Evolutionary conservation across 2,888 invertebrate species (phyloP), one percentile per base, ranked within the genome.

Genomic region (Xanthia togata): DNA sequence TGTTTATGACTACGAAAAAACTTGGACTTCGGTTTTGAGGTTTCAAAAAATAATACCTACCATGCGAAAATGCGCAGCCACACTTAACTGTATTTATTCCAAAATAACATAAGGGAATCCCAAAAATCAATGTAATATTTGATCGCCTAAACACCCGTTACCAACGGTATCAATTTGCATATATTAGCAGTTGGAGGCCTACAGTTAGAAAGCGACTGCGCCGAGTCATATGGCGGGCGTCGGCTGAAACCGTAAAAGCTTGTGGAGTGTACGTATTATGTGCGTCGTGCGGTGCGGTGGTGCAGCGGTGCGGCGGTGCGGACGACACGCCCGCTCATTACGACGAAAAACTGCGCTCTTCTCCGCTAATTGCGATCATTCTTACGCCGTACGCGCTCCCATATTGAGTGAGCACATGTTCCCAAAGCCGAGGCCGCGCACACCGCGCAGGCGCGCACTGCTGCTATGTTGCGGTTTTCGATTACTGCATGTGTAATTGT

Each of bases 181-280:
- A 77, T 73, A 44, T 78, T 72, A 84, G 78, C 84, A 86, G 82
- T 85, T 88, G 84, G 83, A 76, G 78, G 80, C 82, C 86, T 87
- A 91, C 92, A 89, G 92, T 90, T 89, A 90, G 83, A 41, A 63
- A 63, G 81, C 70, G 85, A 78, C 71, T 79, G 77, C 65, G 50
- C 73, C 81, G 90, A 93, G 94, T 93, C 96, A 96, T 94, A 92
- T 96, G 96, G 95, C 91, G 91, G 91, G 92, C 93, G 92, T 89
- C 87, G 83, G 83, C 89, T 87, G 96, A 96, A 96, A 95, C 96
- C 96, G 94, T 95, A 96, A 94, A 96, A 96, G 96, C 93, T 94
- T 90, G 88, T 80, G 85, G 79, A 86, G 88, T 86, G 82, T 82
- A 86, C 87, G 88, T 87, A 89, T 91, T 91, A 92, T 92, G 86